These are phyloP conservation scores for Scytalopus superciliaris DNA, from an alignment of 2,113 vertebrate genomes.

Conservation along the genomic window DNA sequence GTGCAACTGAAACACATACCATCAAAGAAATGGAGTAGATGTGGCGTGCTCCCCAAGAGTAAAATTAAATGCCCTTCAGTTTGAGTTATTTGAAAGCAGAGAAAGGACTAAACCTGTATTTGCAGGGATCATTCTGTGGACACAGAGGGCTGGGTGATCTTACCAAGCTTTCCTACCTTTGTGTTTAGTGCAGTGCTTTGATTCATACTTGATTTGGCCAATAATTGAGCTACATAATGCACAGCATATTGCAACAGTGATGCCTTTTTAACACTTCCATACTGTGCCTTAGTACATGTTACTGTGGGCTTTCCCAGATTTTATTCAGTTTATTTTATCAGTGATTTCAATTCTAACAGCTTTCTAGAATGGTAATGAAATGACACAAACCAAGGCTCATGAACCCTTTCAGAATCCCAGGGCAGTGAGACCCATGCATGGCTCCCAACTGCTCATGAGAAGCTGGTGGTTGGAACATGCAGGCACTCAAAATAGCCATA, in stretches of 20 bases:
- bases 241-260: fast-evolving
- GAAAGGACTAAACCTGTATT: background rate
- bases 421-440: background rate
- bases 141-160: background rate
- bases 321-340: background rate
- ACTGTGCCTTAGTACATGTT: background rate
- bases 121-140: background rate
- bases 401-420: background rate
- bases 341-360: background rate
- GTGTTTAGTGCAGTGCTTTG: background rate
- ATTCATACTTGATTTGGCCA: background rate
- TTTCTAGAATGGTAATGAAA: background rate
- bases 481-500: background rate
- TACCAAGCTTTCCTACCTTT: background rate
- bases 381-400: background rate
- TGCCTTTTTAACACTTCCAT: background rate
- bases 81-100: background rate
- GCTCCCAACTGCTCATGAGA: background rate
- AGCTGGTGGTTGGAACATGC: background rate
- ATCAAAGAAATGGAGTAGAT: constrained; percentile 4
- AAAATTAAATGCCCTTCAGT: constrained; percentile 13
- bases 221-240: background rate
- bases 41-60: background rate
- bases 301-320: background rate
- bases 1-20: background rate